Percentiles rank a stretch among this genome's conserved stretches.
These are phyloP conservation scores for Nematolebias whitei DNA, from an alignment of 2,113 vertebrate genomes.

Conservation along the genomic window DNA sequence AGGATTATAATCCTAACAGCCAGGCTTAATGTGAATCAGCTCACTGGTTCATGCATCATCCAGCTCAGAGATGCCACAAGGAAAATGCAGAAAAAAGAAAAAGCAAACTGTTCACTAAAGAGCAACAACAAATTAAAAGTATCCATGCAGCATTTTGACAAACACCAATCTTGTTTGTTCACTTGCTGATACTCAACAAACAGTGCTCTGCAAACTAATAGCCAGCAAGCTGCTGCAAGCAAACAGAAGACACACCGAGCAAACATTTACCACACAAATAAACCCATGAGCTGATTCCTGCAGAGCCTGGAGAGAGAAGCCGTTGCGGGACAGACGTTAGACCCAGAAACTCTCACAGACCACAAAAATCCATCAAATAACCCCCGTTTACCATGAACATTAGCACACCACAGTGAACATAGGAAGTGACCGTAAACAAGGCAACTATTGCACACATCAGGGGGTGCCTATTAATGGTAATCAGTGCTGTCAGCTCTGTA, in stretches of 20 bases:
- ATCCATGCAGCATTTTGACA: slow-evolving; percentile 10
- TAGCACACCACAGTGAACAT: not conserved
- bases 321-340: slow-evolving; percentile 22
- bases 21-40: slow-evolving; percentile 1
- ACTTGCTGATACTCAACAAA: slow-evolving; percentile 29
- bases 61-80: slow-evolving; percentile 15
- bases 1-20: not conserved
- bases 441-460: not conserved
- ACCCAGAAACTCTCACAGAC: slow-evolving; percentile 58
- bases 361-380: slow-evolving; percentile 1
- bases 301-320: slow-evolving; percentile 84
- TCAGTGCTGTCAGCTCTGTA: slow-evolving; percentile 9
- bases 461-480: not conserved
- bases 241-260: slow-evolving; percentile 63
- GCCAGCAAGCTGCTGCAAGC: slow-evolving; percentile 8
- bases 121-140: not conserved
- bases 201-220: slow-evolving; percentile 7
- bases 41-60: slow-evolving; percentile 26
- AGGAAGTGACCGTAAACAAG: not conserved
- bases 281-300: slow-evolving; percentile 92
- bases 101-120: slow-evolving; percentile 4
- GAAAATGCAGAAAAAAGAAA: slow-evolving; percentile 25
- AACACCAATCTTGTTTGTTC: slow-evolving; percentile 32
- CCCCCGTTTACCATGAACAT: not conserved
- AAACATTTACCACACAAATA: slow-evolving; percentile 96